Evolutionary conservation across 2,113 vertebrate genomes (phyloP).

Genomic region (Labeo catla): DNA sequence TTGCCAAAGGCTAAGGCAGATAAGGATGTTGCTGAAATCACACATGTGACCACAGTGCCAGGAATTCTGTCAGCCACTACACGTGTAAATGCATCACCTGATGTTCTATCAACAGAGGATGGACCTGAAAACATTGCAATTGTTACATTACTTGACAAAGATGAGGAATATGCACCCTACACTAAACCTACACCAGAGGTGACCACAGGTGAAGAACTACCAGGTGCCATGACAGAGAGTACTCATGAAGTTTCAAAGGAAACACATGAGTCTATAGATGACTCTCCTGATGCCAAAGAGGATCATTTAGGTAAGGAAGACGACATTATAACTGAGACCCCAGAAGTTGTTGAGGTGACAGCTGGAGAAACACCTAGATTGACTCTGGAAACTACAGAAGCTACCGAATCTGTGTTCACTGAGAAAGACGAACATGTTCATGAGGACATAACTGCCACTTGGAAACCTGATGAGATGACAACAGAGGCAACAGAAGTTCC

Average conservation of each 20-base stretch:
- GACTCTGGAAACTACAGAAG: background rate
- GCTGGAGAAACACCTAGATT: background rate
- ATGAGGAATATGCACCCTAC: background rate
- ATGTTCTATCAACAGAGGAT: background rate
- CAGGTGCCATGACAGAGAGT: background rate
- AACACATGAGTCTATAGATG: background rate
- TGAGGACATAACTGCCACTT: background rate
- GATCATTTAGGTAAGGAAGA: background rate
- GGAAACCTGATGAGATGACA: background rate
- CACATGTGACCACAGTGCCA: background rate
- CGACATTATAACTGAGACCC: constrained; percentile 14
- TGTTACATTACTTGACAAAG: constrained; percentile 2
- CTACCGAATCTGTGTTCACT: background rate
- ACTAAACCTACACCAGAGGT: background rate
- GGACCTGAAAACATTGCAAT: background rate
- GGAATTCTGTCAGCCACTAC: background rate
- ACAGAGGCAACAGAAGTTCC: background rate
- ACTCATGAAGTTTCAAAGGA: background rate
- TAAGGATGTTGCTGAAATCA: constrained; percentile 11
- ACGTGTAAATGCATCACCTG: background rate
- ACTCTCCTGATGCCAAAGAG: background rate
- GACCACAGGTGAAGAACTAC: background rate
- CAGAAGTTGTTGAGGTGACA: background rate
- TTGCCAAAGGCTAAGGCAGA: background rate
- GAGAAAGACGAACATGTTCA: constrained; percentile 13